phyloP scores from a whole-genome alignment of 2,113 vertebrate genomes.

The Zosterops japonicus region DNA sequence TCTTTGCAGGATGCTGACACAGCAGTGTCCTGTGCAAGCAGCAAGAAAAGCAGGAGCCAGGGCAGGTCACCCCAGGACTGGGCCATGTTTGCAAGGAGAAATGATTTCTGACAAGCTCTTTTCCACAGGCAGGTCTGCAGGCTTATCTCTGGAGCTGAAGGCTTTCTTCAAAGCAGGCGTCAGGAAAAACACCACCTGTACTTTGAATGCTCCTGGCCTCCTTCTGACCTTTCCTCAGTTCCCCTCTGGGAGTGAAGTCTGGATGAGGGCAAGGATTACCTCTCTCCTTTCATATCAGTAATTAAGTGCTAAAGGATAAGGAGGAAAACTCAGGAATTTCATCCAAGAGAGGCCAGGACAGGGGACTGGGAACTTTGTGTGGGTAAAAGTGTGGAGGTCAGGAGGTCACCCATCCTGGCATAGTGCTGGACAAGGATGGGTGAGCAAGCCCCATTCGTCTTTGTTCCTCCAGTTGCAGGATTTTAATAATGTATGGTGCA shows the following conservation, averaged over 20 bases:
- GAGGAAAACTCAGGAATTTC: neutral
- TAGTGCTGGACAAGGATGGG: neutral
- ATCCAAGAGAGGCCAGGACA: neutral
- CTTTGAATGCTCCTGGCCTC: neutral
- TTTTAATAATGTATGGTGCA: conserved; percentile 8
- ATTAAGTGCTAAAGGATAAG: neutral
- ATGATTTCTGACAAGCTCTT: neutral
- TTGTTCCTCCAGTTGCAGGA: neutral
- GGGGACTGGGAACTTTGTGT: accelerated
- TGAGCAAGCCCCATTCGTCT: neutral
- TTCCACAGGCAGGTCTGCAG: accelerated
- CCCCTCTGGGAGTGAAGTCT: neutral
- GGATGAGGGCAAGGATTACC: neutral
- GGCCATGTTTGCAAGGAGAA: neutral
- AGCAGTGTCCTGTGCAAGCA: neutral
- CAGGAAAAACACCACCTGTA: conserved; percentile 4
- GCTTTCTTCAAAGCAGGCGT: neutral
- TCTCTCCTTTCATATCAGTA: neutral
- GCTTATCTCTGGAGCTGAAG: neutral
- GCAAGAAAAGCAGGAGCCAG: neutral
- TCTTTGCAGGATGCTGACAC: neutral
- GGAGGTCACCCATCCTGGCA: neutral
- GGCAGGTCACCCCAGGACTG: neutral
- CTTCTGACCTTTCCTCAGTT: neutral
- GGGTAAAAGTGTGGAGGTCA: neutral